A percentile compares a stretch with the other conserved stretches of the same genome.
phyloP scores from a whole-genome alignment of 2,797 vertebrate species.

The Pitangus sulphuratus region DNA sequence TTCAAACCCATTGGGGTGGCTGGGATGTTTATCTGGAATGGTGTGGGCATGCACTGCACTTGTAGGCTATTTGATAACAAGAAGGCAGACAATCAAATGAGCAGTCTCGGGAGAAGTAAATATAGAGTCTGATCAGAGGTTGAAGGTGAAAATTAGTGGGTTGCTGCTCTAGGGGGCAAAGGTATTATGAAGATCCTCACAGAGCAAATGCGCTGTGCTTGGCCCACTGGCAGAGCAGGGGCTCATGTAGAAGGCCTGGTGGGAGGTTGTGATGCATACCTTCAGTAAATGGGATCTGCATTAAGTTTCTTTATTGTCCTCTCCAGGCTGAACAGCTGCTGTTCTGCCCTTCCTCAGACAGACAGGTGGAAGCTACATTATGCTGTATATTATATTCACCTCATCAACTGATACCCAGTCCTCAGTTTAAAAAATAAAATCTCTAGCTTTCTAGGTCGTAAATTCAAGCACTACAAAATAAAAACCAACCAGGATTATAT shows the following conservation, averaged over 20 bases:
- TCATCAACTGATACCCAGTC: neutral
- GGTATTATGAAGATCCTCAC: neutral
- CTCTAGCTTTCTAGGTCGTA: neutral
- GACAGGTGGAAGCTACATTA: accelerated
- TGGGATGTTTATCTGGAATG: neutral
- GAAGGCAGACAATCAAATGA: neutral
- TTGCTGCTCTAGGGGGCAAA: neutral
- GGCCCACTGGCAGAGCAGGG: neutral
- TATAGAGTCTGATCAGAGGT: neutral
- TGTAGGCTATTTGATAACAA: neutral
- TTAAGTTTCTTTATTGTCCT: neutral
- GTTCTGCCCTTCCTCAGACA: accelerated
- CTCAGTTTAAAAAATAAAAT: neutral
- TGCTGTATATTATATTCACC: neutral
- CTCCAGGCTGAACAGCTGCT: neutral
- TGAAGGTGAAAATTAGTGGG: neutral
- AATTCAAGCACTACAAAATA: neutral
- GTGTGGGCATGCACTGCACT: neutral
- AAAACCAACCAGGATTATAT: too few species aligned
- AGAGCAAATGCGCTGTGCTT: neutral
- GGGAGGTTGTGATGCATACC: neutral
- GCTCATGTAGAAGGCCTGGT: neutral
- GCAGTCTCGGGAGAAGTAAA: neutral
- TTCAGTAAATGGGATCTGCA: neutral
- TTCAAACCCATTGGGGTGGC: neutral